A percentile compares a stretch with the other conserved stretches of the same genome.
Evolutionary conservation across 2,113 vertebrate species (phyloP).

Genomic region (Oryzias celebensis): DNA sequence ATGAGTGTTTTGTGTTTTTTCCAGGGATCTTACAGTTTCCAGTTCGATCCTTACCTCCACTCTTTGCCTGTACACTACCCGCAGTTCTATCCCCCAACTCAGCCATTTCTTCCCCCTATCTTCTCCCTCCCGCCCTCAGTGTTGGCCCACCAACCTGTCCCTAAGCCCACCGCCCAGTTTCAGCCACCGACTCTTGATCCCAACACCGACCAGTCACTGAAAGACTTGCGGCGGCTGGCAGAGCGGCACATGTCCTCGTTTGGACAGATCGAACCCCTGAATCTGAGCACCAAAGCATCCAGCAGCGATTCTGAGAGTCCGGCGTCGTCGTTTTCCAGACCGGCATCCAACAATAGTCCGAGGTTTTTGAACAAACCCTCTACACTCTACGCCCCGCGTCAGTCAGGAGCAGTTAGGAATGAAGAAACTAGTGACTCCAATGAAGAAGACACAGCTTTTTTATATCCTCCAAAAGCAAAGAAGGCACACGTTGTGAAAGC

Average conservation of each 20-base stretch:
- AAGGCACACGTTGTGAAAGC: conserved; percentile 12
- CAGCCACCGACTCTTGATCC: neutral
- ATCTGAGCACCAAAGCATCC: conserved; percentile 66
- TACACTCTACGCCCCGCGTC: conserved; percentile 59
- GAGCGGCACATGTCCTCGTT: conserved; percentile 67
- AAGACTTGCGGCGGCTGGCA: conserved; percentile 65
- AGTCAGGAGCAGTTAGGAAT: neutral
- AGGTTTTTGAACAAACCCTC: conserved; percentile 76
- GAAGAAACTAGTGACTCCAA: conserved; percentile 28
- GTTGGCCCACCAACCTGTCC: conserved; percentile 4
- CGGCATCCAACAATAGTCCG: conserved; percentile 59
- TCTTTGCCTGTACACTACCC: conserved; percentile 25
- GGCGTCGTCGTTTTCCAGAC: conserved; percentile 66
- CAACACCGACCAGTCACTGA: conserved; percentile 51
- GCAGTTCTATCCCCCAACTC: conserved; percentile 32
- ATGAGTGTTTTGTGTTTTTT: neutral
- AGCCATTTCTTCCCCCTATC: conserved; percentile 34
- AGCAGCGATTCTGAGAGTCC: conserved; percentile 18
- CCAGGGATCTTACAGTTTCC: conserved; percentile 30
- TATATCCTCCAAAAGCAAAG: neutral
- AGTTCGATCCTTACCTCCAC: conserved; percentile 31
- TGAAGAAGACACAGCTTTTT: neutral
- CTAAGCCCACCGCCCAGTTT: conserved; percentile 4
- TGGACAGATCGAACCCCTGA: conserved; percentile 69
- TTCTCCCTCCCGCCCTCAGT: conserved; percentile 8